Evolutionary conservation across 1,140 invertebrate genomes (phyloP), one percentile per base, ranked within the genome.

Genomic region (Lucilia cuprina): DNA sequence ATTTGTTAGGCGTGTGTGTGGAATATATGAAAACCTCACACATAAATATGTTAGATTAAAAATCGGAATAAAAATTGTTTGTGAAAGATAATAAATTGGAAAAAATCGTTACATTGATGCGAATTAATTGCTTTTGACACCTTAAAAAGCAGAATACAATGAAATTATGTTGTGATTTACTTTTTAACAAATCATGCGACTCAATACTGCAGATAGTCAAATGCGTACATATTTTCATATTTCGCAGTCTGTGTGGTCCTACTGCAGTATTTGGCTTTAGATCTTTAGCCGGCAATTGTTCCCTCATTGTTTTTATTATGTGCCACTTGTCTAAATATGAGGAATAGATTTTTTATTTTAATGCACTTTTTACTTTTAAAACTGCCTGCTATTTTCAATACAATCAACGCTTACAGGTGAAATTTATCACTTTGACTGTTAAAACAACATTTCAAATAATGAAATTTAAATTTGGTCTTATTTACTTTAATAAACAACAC

Each of bases 401-500:
- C 13, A 60, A 60, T 60, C 55, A 70, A 70, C 65, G 65, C 19
- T 7, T 87, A 89, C 88, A 89, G 88, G 88, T 89, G 88, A 89
- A 89, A 89, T 89, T 89, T 89, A 88, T 87, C 88, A 89, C 88
- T 89, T 89, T 85, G 88, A 86, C 86, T 86, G 87, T 84, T 89
- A 89, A 89, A 89, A 89, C 88, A 89, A 89, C 88, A 89, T 87
- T 89, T 78, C 86, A 87, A 87, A 89, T 86, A 86, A 41, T 2
- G 85, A 86, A 89, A 89, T 87, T 89, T 86, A 85, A 85, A 35
- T 49, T 74, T 78, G 13, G 14, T 41, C 41, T 12, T 78, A 13
- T 35, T 74, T 21, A 70, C 65, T n/a, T 70, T 21, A 70, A 70
- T 70, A 70, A 19, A 70, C 65, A 21, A 60, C n/a, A 19, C 2